phyloP scores from a whole-genome alignment of 2,888 invertebrate species.

The Lepidonotus clava region DNA sequence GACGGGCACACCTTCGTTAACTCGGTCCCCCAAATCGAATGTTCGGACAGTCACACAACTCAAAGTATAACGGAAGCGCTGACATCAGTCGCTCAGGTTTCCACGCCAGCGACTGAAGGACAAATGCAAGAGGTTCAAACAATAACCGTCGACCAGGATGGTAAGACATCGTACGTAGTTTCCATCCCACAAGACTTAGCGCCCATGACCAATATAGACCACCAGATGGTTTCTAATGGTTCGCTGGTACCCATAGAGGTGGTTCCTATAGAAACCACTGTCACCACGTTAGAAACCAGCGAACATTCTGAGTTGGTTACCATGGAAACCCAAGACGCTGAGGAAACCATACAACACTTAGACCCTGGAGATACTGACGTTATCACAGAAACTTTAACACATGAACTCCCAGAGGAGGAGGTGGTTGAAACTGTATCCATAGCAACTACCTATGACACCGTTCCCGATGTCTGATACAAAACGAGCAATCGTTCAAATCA shows the following conservation, averaged over 20 bases:
- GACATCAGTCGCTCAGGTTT: neutral
- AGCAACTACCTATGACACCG: slow-evolving; percentile 11
- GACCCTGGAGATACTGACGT: neutral
- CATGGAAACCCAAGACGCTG: neutral
- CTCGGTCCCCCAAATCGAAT: neutral
- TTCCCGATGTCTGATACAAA: neutral
- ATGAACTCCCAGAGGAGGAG: slow-evolving; percentile 1
- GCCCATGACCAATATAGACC: neutral
- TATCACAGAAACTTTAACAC: slow-evolving; percentile 8
- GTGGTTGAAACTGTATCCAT: slow-evolving; percentile 39
- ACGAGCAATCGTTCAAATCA: too few species aligned
- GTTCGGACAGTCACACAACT: neutral
- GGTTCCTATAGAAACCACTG: slow-evolving; percentile 34
- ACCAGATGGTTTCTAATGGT: neutral
- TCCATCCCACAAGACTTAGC: neutral
- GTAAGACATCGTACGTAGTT: neutral
- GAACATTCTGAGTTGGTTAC: neutral
- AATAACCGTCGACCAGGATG: neutral
- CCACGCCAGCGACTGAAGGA: too few species aligned
- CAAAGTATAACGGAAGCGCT: neutral
- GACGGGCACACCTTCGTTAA: slow-evolving; percentile 1
- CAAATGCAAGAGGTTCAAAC: neutral
- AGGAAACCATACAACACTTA: neutral
- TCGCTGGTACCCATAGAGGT: slow-evolving; percentile 37
- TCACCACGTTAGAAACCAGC: neutral